phyloP scores from a whole-genome alignment of 2,113 vertebrate species.

The Haemorhous mexicanus region DNA sequence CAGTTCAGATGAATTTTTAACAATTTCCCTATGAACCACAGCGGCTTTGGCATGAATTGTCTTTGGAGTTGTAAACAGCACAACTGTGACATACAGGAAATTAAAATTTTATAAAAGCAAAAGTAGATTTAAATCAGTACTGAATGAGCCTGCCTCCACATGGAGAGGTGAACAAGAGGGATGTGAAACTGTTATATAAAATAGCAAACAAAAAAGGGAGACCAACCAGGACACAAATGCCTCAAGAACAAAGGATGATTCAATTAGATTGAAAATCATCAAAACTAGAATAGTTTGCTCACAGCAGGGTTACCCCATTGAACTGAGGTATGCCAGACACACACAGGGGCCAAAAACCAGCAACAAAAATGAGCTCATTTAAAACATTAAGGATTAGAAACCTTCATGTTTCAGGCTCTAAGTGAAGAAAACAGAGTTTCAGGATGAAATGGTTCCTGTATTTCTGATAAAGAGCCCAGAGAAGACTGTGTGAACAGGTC shows the following conservation, averaged over 20 bases:
- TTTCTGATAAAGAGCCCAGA: neutral
- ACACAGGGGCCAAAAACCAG: neutral
- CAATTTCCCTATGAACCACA: neutral
- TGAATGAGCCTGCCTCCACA: neutral
- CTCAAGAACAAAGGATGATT: neutral
- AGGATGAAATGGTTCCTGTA: neutral
- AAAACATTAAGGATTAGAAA: neutral
- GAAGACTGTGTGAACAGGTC: neutral
- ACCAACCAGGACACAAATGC: neutral
- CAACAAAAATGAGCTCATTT: neutral
- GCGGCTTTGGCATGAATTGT: neutral
- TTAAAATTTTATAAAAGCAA: constrained; percentile 52
- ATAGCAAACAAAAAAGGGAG: neutral
- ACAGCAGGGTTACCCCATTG: neutral
- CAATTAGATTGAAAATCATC: neutral
- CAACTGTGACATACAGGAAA: constrained; percentile 14
- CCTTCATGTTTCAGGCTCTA: neutral
- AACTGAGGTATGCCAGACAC: neutral
- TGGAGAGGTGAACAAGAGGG: neutral
- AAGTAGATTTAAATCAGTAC: constrained; percentile 24
- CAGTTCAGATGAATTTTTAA: constrained; percentile 40
- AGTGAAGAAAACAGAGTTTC: neutral
- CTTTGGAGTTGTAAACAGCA: constrained; percentile 48
- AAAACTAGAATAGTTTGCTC: neutral
- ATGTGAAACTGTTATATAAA: neutral